Evolutionary conservation across 2,797 vertebrate species (phyloP), one percentile per base, ranked within the genome.

Genomic region (Lycodopsis pacificus): DNA sequence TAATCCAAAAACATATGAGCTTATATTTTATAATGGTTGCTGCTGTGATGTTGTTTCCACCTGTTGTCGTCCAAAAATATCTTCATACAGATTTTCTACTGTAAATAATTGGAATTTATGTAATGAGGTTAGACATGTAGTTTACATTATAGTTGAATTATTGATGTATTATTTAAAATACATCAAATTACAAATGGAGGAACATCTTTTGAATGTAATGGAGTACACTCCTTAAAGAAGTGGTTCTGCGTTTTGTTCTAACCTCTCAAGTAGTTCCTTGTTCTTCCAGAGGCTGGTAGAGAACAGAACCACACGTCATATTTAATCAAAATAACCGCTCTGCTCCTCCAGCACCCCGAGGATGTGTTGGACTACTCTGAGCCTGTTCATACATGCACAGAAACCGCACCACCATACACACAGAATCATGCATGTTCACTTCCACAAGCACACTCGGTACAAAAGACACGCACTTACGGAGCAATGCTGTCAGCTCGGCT

Each of bases 251-350:
- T 54, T 34, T 25, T 40, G 11, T 49, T 15, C 51, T 14, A 66
- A 72, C 30, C 38, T 68, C 77, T 62, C 17, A 70, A 44, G 69
- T 36, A n/a, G 42, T 59, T 46, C 48, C 11, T 67, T 42, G 19
- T 58, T 79, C 20, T 49, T 69, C 70, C 71, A 62, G 30, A 72
- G 51, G n/a, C 57, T 59, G 64, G 49, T 64, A 38, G 46, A 62
- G 67, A 80, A 38, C 59, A 70, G 40, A 69, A 17, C 40, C 44
- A 32, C 77, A 72, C 74, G 73, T 88, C 63, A 11, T 49, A 59
- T 79, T 80, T 73, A 75, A 77, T 90, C 76, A 77, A 62, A 82
- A 75, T 56, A 78, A 65, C 64, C 76, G n/a, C 27, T 83, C 64
- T 49, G 49, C 34, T 82, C n/a, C 1, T 25, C 70, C 65, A 25